These are phyloP conservation scores for Chelon auratus DNA, from an alignment of 2,797 vertebrate species.

Conservation along the genomic window DNA sequence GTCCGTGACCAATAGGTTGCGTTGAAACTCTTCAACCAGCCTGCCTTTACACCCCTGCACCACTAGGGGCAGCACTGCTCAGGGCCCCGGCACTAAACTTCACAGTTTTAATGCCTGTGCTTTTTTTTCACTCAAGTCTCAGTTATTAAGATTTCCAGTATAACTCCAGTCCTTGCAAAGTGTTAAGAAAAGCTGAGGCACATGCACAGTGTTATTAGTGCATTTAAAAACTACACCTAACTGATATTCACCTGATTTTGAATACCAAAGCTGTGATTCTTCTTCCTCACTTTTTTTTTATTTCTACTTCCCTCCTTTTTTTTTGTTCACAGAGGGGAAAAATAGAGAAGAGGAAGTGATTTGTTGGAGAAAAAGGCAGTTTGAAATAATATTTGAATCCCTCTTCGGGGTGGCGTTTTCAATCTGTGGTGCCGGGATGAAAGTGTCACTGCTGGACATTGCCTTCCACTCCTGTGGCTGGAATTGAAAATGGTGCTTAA, in stretches of 20 bases:
- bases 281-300: slow-evolving; percentile 50
- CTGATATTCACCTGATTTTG: slow-evolving; percentile 53
- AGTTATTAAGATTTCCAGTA: slow-evolving; percentile 33
- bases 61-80: slow-evolving; percentile 80
- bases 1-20: slow-evolving; percentile 68
- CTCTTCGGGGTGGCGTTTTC: slow-evolving; percentile 37
- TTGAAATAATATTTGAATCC: slow-evolving; percentile 28
- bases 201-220: slow-evolving; percentile 43
- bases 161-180: slow-evolving; percentile 45
- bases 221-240: slow-evolving; percentile 40
- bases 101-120: slow-evolving; percentile 51
- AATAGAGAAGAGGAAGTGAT: slow-evolving; percentile 23
- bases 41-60: slow-evolving; percentile 81
- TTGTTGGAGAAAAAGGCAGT: slow-evolving; percentile 26
- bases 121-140: slow-evolving; percentile 42
- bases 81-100: slow-evolving; percentile 68
- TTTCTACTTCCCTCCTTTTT: slow-evolving; percentile 37
- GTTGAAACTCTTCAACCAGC: slow-evolving; percentile 68
- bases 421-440: slow-evolving; percentile 46
- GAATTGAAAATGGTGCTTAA: slow-evolving; percentile 76
- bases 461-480: slow-evolving; percentile 70
- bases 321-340: slow-evolving; percentile 10
- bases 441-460: slow-evolving; percentile 53
- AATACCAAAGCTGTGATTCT: slow-evolving; percentile 79
- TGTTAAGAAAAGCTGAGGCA: slow-evolving; percentile 49